These are phyloP conservation scores for Temnothorax curvispinosus DNA, from an alignment of 1,140 invertebrate genomes.

Conservation along the genomic window DNA sequence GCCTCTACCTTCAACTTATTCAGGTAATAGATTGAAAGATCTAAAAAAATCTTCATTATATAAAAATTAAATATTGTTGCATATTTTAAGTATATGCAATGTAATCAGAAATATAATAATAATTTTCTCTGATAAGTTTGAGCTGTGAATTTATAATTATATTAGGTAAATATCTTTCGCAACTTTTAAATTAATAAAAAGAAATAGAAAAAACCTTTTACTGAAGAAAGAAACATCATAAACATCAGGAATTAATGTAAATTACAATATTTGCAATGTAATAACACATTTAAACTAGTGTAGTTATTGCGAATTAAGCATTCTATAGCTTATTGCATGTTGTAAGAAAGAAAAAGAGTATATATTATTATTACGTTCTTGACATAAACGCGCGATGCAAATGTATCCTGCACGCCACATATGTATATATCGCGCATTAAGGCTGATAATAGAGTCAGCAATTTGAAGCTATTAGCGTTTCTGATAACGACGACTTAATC, in stretches of 20 bases:
- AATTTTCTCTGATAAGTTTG: neutral
- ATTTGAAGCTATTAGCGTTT: constrained; percentile 34
- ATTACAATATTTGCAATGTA: neutral
- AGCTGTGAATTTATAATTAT: too few species aligned
- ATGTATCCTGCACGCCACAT: neutral
- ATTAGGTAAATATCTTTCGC: neutral
- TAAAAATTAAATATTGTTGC: neutral
- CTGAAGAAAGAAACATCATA: neutral
- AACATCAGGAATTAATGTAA: neutral
- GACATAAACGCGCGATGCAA: neutral
- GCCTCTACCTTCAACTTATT: neutral
- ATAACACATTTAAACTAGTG: neutral
- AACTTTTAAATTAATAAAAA: neutral
- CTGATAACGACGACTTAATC: constrained; percentile 20
- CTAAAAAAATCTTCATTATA: neutral
- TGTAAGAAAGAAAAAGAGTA: neutral
- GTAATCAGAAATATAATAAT: neutral
- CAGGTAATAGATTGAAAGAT: neutral
- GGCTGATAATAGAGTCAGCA: constrained; percentile 25
- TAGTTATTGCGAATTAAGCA: constrained; percentile 8
- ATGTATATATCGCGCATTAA: neutral
- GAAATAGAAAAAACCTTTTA: neutral
- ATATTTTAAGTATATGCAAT: neutral
- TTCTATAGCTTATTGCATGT: constrained; percentile 8
- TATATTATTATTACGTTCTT: neutral